A percentile compares a stretch with the other conserved stretches of the same genome.
phyloP scores from a whole-genome alignment of 1,140 invertebrate genomes.

The Globodera rostochiensis region DNA sequence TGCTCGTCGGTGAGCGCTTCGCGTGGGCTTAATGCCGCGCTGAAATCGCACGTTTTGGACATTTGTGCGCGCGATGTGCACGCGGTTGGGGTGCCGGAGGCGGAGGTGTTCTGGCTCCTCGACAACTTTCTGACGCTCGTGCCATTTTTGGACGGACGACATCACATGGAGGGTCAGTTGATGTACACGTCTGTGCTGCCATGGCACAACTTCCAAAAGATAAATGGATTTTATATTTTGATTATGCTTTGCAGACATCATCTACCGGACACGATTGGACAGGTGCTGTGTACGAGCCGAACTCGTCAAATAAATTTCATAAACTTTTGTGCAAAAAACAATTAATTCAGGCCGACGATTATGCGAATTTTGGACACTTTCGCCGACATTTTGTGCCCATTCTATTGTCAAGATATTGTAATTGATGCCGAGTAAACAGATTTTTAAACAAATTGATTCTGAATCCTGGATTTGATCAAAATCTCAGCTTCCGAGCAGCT shows the following conservation, averaged over 20 bases:
- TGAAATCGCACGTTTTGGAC: conserved; percentile 26
- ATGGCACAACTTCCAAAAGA: background rate
- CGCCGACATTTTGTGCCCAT: conserved; percentile 33
- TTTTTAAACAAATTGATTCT: no score
- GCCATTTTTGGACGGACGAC: conserved; percentile 39
- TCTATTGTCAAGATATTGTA: conserved; percentile 41
- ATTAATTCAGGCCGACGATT: conserved; percentile 35
- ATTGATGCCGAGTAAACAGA: conserved; percentile 2
- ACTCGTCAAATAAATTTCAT: no score
- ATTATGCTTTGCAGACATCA: conserved; percentile 33
- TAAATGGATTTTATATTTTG: background rate
- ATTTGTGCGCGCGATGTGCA: conserved; percentile 38
- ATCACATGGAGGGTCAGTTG: conserved; percentile 42
- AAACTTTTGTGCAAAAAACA: background rate
- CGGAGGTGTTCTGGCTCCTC: conserved; percentile 42
- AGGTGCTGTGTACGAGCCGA: conserved; percentile 9
- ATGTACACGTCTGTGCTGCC: background rate
- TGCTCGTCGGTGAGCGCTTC: conserved; percentile 19
- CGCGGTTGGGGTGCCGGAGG: conserved; percentile 35
- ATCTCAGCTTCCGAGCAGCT: no score
- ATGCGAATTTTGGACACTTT: conserved; percentile 47
- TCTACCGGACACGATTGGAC: conserved; percentile 40
- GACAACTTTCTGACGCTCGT: conserved; percentile 33
- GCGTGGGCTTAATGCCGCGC: conserved; percentile 11
- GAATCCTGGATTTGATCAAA: no score